Base-by-base conservation (phyloP, 2,888 invertebrate species). In the Dynastes maya region DNA sequence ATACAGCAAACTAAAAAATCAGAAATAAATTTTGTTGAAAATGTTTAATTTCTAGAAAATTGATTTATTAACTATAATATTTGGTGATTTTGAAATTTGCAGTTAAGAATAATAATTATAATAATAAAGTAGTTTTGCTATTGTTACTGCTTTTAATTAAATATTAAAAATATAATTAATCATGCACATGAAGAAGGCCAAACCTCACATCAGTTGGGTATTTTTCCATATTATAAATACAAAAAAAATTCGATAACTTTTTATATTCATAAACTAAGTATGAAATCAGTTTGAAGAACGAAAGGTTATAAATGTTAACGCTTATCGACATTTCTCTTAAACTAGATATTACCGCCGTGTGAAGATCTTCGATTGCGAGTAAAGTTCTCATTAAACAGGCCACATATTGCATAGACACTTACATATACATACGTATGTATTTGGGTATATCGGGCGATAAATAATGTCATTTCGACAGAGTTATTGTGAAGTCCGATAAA, bases 321-420 rank as follows among this genome's bases (percentile, higher is more conserved):
- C 71, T 71, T 71, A 37, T 58, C 71, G 37, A 49, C 58, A 29
- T n/a, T 71, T 58, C 32, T 71, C 16, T 71, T 13, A 53, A 71
- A 71, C 71, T 58, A 55, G 71, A 71, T 71, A 55, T 55, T 32
- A 53, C 71, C 58, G 27, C 49, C 22, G 51, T 58, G 9, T 16
- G 40, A 22, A 16, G 16, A 67, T 67, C 16, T 67, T 8, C 22
- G 11, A 2, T 61, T 61, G 55, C 55, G 71, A 55, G 37, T 71
- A 32, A 70, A 70, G 70, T 53, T 71, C 71, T 58, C 13, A 58
- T 58, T 9, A 71, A 71, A n/a, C 13, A 71, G 55, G 58, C 16
- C 71, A 55, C 40, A 58, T 71, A 22, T 45, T 45, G 40, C 22
- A 61, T 11, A 61, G 29, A n/a, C 2, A 45, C 45, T 45, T 64